These are phyloP conservation scores for Agrochola lota DNA, from an alignment of 2,888 invertebrate species.

Conservation along the genomic window DNA sequence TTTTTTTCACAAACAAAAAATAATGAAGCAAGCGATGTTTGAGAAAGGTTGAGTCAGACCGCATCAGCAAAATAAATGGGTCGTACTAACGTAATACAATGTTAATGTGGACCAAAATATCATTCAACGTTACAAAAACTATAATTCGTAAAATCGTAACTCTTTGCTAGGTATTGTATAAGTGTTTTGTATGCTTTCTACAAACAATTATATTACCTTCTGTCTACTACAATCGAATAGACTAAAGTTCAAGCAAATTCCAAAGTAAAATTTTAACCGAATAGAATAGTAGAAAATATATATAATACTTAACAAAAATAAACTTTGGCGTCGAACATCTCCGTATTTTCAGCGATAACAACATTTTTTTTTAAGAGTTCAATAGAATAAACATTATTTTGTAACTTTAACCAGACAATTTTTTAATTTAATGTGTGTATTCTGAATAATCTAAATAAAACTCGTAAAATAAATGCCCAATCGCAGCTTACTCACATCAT, in stretches of 20 bases:
- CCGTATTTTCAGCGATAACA: too few species aligned
- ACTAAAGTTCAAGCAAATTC: not conserved
- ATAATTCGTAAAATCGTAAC: constrained; percentile 6
- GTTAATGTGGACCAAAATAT: constrained; percentile 2
- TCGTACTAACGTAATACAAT: constrained; percentile 2
- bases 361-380: too few species aligned
- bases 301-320: too few species aligned
- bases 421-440: too few species aligned
- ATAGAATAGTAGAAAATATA: too few species aligned
- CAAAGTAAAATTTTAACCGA: too few species aligned
- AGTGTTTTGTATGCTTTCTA: not conserved
- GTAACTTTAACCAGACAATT: too few species aligned
- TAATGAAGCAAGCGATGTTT: constrained; percentile 12
- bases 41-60: constrained; percentile 25
- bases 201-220: not conserved
- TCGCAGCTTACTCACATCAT: too few species aligned
- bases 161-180: not conserved
- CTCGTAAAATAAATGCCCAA: too few species aligned
- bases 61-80: constrained; percentile 33
- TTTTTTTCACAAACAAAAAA: not conserved
- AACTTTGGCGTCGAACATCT: too few species aligned
- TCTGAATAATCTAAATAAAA: too few species aligned
- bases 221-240: not conserved
- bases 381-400: too few species aligned
- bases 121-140: constrained; percentile 20